Evolutionary conservation across 1,140 invertebrate species (phyloP).

Genomic region (Palaemon carinicauda): DNA sequence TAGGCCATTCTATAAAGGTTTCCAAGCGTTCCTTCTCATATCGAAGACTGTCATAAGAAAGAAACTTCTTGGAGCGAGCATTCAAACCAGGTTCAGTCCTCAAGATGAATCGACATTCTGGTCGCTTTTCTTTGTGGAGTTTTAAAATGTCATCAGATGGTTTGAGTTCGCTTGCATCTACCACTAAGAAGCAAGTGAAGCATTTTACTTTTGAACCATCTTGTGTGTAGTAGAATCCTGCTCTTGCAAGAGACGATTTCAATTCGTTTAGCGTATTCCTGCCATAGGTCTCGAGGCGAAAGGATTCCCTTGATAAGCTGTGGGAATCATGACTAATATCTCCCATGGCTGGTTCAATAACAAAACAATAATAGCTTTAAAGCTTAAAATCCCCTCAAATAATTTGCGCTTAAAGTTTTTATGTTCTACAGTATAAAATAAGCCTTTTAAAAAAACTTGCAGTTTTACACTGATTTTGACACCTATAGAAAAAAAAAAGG

Average conservation of each 20-base stretch:
- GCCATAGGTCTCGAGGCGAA: not conserved
- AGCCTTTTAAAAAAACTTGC: not conserved
- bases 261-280: not conserved
- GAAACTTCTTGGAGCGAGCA: slow-evolving; percentile 29
- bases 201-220: not conserved
- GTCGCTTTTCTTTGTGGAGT: not conserved
- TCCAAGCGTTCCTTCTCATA: slow-evolving; percentile 57
- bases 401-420: not conserved
- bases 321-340: not conserved
- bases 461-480: no score
- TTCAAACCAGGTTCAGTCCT: not conserved
- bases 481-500: no score
- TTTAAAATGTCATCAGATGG: not conserved
- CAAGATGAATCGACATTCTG: not conserved
- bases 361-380: no score
- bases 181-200: not conserved
- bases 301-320: not conserved
- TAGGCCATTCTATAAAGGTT: slow-evolving; percentile 60
- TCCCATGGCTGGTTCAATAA: not conserved
- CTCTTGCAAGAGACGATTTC: not conserved
- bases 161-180: not conserved
- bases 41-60: slow-evolving; percentile 51
- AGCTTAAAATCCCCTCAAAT: not conserved
- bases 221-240: not conserved
- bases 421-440: not conserved